Conservation (phyloP, 2,113 vertebrate genomes). For the Jacana jacana region DNA sequence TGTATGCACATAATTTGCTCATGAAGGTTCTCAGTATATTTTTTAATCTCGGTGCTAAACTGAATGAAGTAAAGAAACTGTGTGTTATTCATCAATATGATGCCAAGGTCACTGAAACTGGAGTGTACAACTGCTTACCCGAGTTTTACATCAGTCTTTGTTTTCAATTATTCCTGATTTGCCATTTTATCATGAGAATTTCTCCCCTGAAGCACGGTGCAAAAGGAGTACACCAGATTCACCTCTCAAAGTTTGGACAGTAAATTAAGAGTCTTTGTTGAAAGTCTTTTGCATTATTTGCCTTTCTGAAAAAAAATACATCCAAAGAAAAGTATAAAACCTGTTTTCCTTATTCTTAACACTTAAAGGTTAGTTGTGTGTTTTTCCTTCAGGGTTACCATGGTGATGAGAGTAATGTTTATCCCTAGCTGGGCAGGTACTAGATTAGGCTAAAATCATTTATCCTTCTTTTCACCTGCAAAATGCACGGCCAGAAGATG, state of each 20-base stretch:
- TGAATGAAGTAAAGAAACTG: not conserved
- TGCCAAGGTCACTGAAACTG: not conserved
- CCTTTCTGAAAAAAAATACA: not conserved
- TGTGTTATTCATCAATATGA: not conserved
- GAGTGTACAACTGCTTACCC: not conserved
- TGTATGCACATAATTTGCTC: not conserved
- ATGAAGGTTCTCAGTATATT: not conserved
- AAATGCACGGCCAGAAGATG: not conserved
- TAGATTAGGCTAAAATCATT: slow-evolving; percentile 13
- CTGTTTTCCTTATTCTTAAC: not conserved
- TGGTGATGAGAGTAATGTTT: not conserved
- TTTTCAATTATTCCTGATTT: not conserved
- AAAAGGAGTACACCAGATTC: not conserved
- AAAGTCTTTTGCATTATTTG: not conserved
- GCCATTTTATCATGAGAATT: not conserved
- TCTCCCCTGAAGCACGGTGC: not conserved
- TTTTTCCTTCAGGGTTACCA: slow-evolving; percentile 10
- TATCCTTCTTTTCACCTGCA: not conserved
- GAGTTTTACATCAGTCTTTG: not conserved
- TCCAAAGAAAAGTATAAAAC: not conserved
- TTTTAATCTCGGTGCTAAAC: not conserved
- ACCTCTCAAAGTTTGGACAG: not conserved
- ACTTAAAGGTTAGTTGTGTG: not conserved
- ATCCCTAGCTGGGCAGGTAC: not conserved
- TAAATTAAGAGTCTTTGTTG: not conserved